Conservation (phyloP, 2,797 vertebrate genomes). For the Semaprochilodus insignis region DNA sequence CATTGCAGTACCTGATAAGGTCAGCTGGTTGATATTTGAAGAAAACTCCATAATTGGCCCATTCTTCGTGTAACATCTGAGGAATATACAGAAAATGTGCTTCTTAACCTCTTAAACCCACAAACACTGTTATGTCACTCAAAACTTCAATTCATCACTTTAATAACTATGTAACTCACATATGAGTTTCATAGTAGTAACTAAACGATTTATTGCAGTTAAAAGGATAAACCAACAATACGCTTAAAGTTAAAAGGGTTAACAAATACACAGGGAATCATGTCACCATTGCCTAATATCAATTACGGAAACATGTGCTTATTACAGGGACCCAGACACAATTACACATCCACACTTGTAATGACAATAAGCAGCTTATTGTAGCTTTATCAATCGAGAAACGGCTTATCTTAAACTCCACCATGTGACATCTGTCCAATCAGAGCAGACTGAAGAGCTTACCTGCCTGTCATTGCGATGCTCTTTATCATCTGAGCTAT, state of each 20-base stretch:
- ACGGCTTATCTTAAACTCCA: constrained; percentile 21
- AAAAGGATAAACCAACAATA: not conserved
- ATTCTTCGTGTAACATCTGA: constrained; percentile 93
- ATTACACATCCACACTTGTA: constrained; percentile 15
- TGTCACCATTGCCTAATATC: not conserved
- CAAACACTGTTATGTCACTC: not conserved
- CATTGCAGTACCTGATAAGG: constrained; percentile 88
- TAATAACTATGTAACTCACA: not conserved
- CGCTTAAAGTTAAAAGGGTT: not conserved
- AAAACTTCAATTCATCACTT: not conserved
- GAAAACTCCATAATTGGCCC: constrained; percentile 96
- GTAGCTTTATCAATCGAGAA: constrained; percentile 33
- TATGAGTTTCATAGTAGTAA: not conserved
- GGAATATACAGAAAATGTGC: constrained; percentile 20
- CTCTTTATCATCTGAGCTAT: constrained; percentile 79
- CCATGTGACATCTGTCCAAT: constrained; percentile 8
- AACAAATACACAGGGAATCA: not conserved
- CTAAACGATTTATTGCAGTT: not conserved
- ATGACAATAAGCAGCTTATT: constrained; percentile 20
- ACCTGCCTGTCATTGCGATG: constrained; percentile 95
- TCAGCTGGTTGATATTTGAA: constrained; percentile 97
- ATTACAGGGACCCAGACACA: not conserved
- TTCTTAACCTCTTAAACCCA: not conserved
- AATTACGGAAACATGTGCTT: not conserved
- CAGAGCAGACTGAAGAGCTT: constrained; percentile 31